Evolutionary conservation across 2,888 invertebrate genomes (phyloP).

Genomic region (Nemapogon koenigi): DNA sequence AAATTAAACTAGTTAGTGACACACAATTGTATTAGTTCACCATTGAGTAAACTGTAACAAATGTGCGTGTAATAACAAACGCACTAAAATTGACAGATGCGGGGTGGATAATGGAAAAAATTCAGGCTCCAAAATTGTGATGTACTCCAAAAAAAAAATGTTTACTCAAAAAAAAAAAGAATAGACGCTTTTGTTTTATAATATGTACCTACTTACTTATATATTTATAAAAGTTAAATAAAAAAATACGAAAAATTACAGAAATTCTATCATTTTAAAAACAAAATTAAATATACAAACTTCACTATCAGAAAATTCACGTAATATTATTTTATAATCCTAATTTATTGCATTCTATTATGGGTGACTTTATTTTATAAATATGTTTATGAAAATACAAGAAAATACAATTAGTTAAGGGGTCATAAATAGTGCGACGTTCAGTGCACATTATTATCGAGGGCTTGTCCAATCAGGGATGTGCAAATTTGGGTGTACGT

Average conservation of each 20-base stretch:
- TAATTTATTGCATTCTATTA: neutral
- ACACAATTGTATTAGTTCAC: slow-evolving; percentile 44
- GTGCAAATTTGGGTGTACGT: slow-evolving; percentile 33
- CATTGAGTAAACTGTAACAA: slow-evolving; percentile 38
- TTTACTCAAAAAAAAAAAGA: too few relatives aligned
- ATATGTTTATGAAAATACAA: neutral
- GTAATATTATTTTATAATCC: neutral
- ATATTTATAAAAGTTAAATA: too few relatives aligned
- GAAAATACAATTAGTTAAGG: neutral
- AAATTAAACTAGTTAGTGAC: slow-evolving; percentile 34
- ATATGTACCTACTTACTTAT: too few relatives aligned
- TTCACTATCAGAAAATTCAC: neutral
- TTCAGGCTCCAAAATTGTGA: too few relatives aligned
- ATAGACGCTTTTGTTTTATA: too few relatives aligned
- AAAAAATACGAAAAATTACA: too few relatives aligned
- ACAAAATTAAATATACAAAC: neutral
- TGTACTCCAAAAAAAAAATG: too few relatives aligned
- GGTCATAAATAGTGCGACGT: neutral
- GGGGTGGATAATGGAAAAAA: too few relatives aligned
- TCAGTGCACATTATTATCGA: slow-evolving; percentile 31
- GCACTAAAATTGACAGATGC: too few relatives aligned
- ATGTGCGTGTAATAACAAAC: too few relatives aligned
- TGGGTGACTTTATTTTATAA: neutral
- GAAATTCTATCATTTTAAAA: too few relatives aligned
- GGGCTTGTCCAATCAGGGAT: slow-evolving; percentile 50